Conservation (phyloP, 1,140 invertebrate species). For the Anoplophora glabripennis region DNA sequence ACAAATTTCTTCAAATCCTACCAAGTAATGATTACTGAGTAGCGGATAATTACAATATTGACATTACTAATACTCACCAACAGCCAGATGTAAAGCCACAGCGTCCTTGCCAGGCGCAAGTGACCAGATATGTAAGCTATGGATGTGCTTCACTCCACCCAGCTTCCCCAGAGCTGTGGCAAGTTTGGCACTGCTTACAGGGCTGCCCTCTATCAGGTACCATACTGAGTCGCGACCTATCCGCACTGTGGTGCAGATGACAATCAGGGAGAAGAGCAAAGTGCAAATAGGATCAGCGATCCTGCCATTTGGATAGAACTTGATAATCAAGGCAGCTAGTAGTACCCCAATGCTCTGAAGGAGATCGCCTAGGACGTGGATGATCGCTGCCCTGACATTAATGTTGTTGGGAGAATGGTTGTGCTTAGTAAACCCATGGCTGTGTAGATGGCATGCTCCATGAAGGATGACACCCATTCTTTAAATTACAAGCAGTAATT, state of each 20-base stretch:
- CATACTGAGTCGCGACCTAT: slow-evolving; percentile 72
- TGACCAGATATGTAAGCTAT: slow-evolving; percentile 79
- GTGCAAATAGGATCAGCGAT: slow-evolving; percentile 88
- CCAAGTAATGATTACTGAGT: no score
- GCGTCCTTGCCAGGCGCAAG: slow-evolving; percentile 71
- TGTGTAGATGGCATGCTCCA: slow-evolving; percentile 54
- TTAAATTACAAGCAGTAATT: slow-evolving; percentile 30
- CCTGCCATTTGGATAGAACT: slow-evolving; percentile 65
- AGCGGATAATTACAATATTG: no score
- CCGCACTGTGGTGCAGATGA: slow-evolving; percentile 74
- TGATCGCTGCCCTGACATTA: slow-evolving; percentile 84
- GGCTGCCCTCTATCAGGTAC: slow-evolving; percentile 79
- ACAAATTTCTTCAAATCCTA: no score
- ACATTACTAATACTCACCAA: slow-evolving; percentile 56
- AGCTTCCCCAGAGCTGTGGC: slow-evolving; percentile 56
- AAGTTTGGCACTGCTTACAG: slow-evolving; percentile 58
- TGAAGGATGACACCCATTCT: slow-evolving; percentile 76
- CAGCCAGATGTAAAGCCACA: slow-evolving; percentile 70
- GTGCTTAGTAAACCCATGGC: slow-evolving; percentile 21
- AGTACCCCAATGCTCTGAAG: slow-evolving; percentile 65
- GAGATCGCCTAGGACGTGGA: slow-evolving; percentile 89
- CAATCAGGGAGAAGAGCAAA: slow-evolving; percentile 80
- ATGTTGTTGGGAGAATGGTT: slow-evolving; percentile 60
- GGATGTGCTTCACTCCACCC: slow-evolving; percentile 69
- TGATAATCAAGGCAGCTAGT: slow-evolving; percentile 42